Base-by-base conservation (phyloP, 2,797 vertebrate genomes). In the Potorous gilbertii region DNA sequence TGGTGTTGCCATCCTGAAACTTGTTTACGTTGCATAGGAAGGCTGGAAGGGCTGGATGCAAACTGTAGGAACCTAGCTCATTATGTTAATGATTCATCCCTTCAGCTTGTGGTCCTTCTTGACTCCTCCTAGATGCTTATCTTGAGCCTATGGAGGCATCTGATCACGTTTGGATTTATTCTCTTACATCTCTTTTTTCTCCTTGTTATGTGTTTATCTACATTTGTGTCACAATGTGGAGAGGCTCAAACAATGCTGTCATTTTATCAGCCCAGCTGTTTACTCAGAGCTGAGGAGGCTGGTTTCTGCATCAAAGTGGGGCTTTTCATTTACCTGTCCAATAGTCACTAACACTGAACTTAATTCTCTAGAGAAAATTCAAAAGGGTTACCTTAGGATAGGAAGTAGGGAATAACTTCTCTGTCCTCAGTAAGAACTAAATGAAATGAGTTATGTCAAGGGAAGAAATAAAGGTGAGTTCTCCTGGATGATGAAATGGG, bases 51-150 rank as follows among this genome's bases (percentile, higher is more conserved):
- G 52, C 66, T 34, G 5, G 34, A 40, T 74, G 24, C 5, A 74
- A 40, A 21, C 62, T 40, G n/a, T n/a, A n/a, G n/a, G n/a, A 74
- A 74, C n/a, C 66, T 81, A 24, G 66, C n/a, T 90, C 92, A 92
- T 91, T 93, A 54, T 1, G 52, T 52, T 50, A 66, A 62, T 94
- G 57, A 66, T 89, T 92, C 50, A 93, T 92, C 21, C 21, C 40
- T 55, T 94, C 92, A 89, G 21, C 46, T 29, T 89, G 13, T 93
- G 93, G 40, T 87, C 92, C 92, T 90, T 29, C 92, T 29, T 92
- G 89, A 96, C 34, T 54, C 89, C 50, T 55, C 90, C n/a, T 56
- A 92, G 28, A 74, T 94, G 81, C 87, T 94, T 96, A 95, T 93
- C 34, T 87, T 4, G 74, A 87, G 40, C 40, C 27, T n/a, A 24